Evolutionary conservation across 2,797 vertebrate genomes (phyloP).

Genomic region (Phylloscopus collybita): DNA sequence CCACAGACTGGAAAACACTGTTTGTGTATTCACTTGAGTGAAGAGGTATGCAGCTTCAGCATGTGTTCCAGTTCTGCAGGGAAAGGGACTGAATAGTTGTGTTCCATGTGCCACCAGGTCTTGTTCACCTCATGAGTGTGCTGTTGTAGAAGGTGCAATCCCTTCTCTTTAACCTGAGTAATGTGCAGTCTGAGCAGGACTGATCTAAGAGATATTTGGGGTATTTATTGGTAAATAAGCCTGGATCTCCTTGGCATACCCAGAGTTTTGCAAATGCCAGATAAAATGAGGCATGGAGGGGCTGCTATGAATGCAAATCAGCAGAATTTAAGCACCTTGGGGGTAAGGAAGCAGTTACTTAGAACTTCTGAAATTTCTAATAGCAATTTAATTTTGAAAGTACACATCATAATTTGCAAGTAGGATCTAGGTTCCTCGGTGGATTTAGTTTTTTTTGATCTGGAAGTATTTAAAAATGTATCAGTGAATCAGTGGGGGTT

Average conservation of each 20-base stretch:
- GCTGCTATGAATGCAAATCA: neutral
- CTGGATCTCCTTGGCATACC: neutral
- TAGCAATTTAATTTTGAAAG: constrained; percentile 5
- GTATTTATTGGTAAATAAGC: neutral
- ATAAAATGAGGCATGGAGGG: neutral
- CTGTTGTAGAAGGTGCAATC: neutral
- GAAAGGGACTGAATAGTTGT: neutral
- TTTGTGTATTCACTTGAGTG: neutral
- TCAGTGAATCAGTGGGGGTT: neutral
- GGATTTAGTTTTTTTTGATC: constrained; percentile 16
- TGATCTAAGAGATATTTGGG: neutral
- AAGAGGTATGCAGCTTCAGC: neutral
- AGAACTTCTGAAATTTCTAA: neutral
- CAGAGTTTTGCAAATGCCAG: neutral
- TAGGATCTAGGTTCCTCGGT: neutral
- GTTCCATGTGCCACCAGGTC: neutral
- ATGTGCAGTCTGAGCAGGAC: neutral
- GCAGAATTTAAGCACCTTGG: neutral
- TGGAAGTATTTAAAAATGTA: neutral
- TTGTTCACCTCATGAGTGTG: neutral
- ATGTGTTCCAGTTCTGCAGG: neutral
- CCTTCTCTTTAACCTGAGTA: neutral
- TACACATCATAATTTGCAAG: neutral
- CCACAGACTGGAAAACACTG: neutral
- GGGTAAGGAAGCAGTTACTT: neutral